A percentile compares a stretch with the other conserved stretches of the same genome.
These are phyloP conservation scores for Teleogryllus oceanicus DNA, from an alignment of 2,888 invertebrate genomes.

Conservation along the genomic window DNA sequence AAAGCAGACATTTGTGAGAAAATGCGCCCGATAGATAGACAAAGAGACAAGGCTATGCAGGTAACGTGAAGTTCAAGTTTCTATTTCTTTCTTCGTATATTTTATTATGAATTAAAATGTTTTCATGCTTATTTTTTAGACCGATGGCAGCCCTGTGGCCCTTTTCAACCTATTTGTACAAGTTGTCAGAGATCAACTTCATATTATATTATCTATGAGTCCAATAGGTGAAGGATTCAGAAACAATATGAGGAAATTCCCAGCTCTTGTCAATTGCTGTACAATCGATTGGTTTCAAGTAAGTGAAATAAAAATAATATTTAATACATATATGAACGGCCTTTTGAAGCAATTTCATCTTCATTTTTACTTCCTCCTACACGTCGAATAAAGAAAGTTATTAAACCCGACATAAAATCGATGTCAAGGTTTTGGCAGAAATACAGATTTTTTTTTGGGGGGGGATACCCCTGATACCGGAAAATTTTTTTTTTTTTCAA, in stretches of 20 bases:
- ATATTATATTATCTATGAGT: slow-evolving; percentile 85
- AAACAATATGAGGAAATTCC: slow-evolving; percentile 82
- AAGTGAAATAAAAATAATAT: slow-evolving; percentile 27
- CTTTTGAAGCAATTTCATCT: too few relatives aligned
- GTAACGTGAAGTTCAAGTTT: slow-evolving; percentile 31
- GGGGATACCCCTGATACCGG: too few relatives aligned
- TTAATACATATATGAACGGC: too few relatives aligned
- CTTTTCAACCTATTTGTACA: slow-evolving; percentile 85
- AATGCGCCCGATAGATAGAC: slow-evolving; percentile 83
- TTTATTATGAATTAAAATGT: background rate
- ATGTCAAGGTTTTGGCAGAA: too few relatives aligned
- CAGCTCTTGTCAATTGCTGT: slow-evolving; percentile 89
- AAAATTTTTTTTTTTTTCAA: too few relatives aligned
- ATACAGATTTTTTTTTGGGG: too few relatives aligned
- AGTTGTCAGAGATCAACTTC: slow-evolving; percentile 84
- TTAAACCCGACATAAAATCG: too few relatives aligned
- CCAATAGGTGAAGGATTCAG: slow-evolving; percentile 83
- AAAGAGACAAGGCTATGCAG: slow-evolving; percentile 76
- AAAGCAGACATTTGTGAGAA: slow-evolving; percentile 88
- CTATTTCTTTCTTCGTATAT: background rate
- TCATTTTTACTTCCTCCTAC: too few relatives aligned
- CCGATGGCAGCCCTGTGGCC: slow-evolving; percentile 87
- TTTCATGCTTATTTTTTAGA: slow-evolving; percentile 48
- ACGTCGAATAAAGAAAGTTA: too few relatives aligned
- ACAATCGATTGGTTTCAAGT: slow-evolving; percentile 94